Percentiles rank a stretch among this genome's conserved stretches.
These are phyloP conservation scores for Galerucella calmariensis DNA, from an alignment of 2,888 invertebrate species.

Conservation along the genomic window DNA sequence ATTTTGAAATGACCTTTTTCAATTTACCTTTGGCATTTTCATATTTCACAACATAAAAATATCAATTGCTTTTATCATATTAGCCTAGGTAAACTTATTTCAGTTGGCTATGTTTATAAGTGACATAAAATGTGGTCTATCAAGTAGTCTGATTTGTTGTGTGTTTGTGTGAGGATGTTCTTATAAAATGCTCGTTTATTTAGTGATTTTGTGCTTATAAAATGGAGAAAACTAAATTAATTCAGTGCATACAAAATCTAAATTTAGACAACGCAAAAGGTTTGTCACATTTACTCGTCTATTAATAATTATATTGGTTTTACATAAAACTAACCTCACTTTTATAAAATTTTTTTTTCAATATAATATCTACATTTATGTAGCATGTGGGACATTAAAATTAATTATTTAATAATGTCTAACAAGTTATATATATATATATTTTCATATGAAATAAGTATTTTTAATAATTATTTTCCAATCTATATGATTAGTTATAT, in stretches of 20 bases:
- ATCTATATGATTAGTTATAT: not conserved
- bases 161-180: not conserved
- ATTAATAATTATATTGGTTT: not conserved
- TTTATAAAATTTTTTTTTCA: too few relatives aligned
- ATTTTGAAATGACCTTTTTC: too few relatives aligned
- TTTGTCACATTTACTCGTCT: slow-evolving; percentile 15
- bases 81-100: too few relatives aligned
- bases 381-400: too few relatives aligned
- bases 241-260: slow-evolving; percentile 48
- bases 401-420: too few relatives aligned
- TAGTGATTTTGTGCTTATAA: slow-evolving; percentile 7
- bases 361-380: too few relatives aligned
- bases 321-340: slow-evolving; percentile 21
- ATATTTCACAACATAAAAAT: too few relatives aligned
- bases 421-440: too few relatives aligned
- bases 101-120: not conserved
- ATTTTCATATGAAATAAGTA: too few relatives aligned
- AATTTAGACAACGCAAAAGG: slow-evolving; percentile 39
- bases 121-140: not conserved
- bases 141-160: not conserved
- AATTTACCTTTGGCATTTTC: too few relatives aligned
- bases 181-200: not conserved
- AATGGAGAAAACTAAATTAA: slow-evolving; percentile 48
- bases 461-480: not conserved
- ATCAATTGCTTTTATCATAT: too few relatives aligned